phyloP scores from a whole-genome alignment of 2,888 invertebrate genomes.

The Cataglyphis rosenhaueri region DNA sequence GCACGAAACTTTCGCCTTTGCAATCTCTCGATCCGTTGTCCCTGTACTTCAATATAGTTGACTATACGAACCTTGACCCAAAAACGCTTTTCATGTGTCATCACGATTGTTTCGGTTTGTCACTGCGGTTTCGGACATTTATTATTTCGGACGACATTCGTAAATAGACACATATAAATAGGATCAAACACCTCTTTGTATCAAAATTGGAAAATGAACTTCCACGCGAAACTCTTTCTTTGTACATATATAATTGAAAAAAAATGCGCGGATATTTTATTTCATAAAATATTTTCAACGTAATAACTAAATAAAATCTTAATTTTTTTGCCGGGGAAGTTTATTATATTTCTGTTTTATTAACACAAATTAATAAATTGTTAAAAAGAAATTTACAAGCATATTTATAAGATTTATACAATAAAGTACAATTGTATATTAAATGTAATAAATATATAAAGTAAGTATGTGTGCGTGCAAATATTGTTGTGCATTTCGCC shows the following conservation, averaged over 20 bases:
- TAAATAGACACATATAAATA: not conserved
- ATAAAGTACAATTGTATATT: not conserved
- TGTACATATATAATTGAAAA: not conserved
- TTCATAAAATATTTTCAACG: not conserved
- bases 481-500: not conserved
- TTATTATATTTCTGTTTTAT: not conserved
- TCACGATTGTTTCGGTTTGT: constrained; percentile 2
- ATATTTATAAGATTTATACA: not conserved
- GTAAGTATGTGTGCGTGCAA: not conserved
- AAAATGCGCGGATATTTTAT: not conserved
- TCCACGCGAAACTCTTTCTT: not conserved
- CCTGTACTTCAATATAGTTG: constrained; percentile 32
- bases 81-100: constrained; percentile 40
- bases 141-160: constrained; percentile 30
- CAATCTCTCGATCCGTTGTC: constrained; percentile 47
- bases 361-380: not conserved
- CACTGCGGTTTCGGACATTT: constrained; percentile 22
- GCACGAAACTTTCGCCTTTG: constrained; percentile 56
- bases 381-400: not conserved
- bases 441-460: too few species aligned
- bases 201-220: constrained; percentile 8
- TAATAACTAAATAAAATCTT: not conserved
- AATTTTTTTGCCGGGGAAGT: not conserved
- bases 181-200: not conserved
- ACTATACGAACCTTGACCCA: constrained; percentile 46